These are phyloP conservation scores for Pao palembangensis DNA, from an alignment of 2,113 vertebrate species.

Conservation along the genomic window DNA sequence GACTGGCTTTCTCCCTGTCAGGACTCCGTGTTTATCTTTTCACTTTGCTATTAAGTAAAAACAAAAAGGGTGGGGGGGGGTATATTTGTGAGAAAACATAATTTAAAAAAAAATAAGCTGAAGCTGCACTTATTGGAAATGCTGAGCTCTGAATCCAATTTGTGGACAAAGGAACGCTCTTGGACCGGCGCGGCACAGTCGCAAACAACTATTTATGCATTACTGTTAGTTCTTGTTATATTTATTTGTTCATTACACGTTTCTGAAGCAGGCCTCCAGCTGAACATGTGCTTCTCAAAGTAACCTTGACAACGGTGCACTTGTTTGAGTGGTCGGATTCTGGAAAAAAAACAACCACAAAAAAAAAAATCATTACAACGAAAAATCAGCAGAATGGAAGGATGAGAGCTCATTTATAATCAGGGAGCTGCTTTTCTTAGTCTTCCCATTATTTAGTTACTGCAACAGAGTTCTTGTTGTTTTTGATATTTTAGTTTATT, in stretches of 20 bases:
- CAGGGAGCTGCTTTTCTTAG: not conserved
- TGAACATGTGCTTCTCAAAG: conserved; percentile 2
- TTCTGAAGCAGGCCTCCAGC: conserved; percentile 2
- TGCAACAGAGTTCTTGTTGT: not conserved
- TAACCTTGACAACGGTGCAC: conserved; percentile 31
- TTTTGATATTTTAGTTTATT: no score
- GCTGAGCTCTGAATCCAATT: not conserved
- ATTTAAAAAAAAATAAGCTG: no score
- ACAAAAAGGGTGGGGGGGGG: no score
- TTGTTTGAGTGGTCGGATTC: not conserved
- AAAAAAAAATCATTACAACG: not conserved
- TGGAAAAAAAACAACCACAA: no score
- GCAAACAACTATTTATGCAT: conserved; percentile 8
- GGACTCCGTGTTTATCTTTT: not conserved
- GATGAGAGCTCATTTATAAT: conserved; percentile 27
- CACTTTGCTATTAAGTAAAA: no score
- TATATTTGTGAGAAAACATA: conserved; percentile 22
- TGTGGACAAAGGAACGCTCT: not conserved
- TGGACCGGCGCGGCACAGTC: not conserved
- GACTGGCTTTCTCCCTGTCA: conserved; percentile 28
- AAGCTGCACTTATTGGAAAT: no score
- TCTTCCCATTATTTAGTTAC: not conserved
- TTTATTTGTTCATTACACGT: not conserved
- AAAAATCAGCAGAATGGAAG: conserved; percentile 20
- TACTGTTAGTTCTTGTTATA: not conserved